A percentile compares a stretch with the other conserved stretches of the same genome.
These are phyloP conservation scores for Drosophila neotestacea DNA, from an alignment of 2,888 invertebrate genomes.

Conservation along the genomic window DNA sequence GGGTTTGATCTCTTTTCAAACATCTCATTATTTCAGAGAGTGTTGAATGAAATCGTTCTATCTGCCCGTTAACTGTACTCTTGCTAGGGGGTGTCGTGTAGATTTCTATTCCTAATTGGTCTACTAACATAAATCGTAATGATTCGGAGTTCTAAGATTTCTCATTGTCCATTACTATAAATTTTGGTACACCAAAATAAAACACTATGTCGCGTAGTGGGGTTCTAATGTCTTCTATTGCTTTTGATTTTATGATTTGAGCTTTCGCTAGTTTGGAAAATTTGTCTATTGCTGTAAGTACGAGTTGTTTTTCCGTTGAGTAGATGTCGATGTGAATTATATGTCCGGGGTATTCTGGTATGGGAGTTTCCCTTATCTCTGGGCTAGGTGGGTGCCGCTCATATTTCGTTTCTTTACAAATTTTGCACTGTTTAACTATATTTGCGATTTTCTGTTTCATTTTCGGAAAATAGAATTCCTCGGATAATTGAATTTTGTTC, in stretches of 20 bases:
- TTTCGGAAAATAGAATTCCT: too few relatives aligned
- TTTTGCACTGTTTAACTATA: not conserved
- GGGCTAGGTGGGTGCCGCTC: conserved; percentile 43
- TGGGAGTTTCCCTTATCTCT: not conserved
- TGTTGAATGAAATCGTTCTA: conserved; percentile 9
- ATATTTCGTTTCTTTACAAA: conserved; percentile 30
- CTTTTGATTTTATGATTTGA: conserved; percentile 4
- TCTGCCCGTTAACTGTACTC: conserved; percentile 15
- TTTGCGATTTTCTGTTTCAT: too few relatives aligned
- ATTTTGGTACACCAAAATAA: too few relatives aligned
- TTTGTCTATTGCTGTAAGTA: conserved; percentile 11
- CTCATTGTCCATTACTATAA: too few relatives aligned
- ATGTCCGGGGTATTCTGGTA: conserved; percentile 30
- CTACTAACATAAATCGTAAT: too few relatives aligned
- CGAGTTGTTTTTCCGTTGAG: not conserved
- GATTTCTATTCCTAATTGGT: not conserved
- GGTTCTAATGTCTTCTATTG: not conserved
- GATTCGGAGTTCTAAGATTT: too few relatives aligned
- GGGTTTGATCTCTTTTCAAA: not conserved
- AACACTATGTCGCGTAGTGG: too few relatives aligned
- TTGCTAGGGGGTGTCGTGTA: conserved; percentile 7
- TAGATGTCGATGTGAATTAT: conserved; percentile 8
- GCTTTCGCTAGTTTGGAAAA: conserved; percentile 2
- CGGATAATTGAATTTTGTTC: conserved; percentile 24
- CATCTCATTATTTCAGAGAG: conserved; percentile 1